Evolutionary conservation across 2,797 vertebrate genomes (phyloP), one percentile per base, ranked within the genome.

Genomic region (Sebastes hubbsi): DNA sequence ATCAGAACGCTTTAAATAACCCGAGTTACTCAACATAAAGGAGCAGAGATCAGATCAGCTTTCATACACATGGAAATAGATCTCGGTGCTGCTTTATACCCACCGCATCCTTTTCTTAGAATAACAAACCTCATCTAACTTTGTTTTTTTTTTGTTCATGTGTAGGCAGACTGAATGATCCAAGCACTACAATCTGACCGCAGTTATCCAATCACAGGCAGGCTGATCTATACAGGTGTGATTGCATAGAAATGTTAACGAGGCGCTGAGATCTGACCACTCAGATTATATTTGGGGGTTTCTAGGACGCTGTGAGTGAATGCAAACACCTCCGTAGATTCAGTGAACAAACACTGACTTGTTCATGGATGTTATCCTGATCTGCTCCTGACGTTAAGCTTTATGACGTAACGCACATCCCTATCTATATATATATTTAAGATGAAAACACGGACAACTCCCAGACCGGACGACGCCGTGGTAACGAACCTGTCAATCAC

Each of bases 1-100:
- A 63, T 84, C 77, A 77, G 71, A 60, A 68, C 0, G 55, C 75
- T 86, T 78, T 72, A 87, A 89, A 89, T 83, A 89, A 72, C 75
- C 29, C 0, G 59, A 82, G 82, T 91, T 89, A 89, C 68, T 83
- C 54, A 86, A 91, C 81, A n/a, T 6, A 32, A 38, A 49, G 67
- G 61, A 67, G 77, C 80, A 85, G 75, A 68, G 60, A 75, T 65
- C 87, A 69, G 75, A 73, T 72, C 42, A 8, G 65, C 77, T 72
- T 66, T 32, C 25, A 66, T 1, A 73, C 9, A 81, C 61, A 36
- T 69, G 59, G 77, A 80, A 82, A 81, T 34, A 78, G 76, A 80
- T 76, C 36, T 11, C 36, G 34, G 46, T 24, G 36, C 12, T 30
- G 75, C 24, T 83, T 78, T 46, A 73, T 25, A 77, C 62, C 68